These are phyloP conservation scores for Rhodeus uyekii DNA, from an alignment of 2,797 vertebrate genomes.

Conservation along the genomic window DNA sequence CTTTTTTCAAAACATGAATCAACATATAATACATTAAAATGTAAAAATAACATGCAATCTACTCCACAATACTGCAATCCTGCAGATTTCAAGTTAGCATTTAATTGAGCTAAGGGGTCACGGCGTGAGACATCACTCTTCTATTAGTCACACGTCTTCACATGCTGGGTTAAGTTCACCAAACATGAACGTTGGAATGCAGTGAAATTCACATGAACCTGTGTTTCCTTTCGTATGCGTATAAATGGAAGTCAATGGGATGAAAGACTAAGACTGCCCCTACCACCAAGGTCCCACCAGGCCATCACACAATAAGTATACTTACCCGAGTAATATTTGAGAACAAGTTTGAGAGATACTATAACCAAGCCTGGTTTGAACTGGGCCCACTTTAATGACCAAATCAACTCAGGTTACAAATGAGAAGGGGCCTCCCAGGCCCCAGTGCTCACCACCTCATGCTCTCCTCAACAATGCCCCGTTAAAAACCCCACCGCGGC, in stretches of 20 bases:
- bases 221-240: not conserved
- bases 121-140: no score
- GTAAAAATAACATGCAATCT: no score
- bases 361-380: slow-evolving; percentile 20
- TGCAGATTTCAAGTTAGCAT: no score
- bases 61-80: no score
- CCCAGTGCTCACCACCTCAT: slow-evolving; percentile 33
- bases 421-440: slow-evolving; percentile 29
- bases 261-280: not conserved
- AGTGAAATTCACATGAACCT: not conserved
- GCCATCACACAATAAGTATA: not conserved
- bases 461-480: slow-evolving; percentile 58
- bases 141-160: no score
- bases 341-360: slow-evolving; percentile 24
- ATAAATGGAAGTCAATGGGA: not conserved
- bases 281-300: not conserved
- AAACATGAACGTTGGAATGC: no score
- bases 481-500: slow-evolving; percentile 61
- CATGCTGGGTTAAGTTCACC: no score
- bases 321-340: slow-evolving; percentile 3
- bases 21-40: no score
- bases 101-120: no score
- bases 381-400: slow-evolving; percentile 37
- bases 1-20: no score
- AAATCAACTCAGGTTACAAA: slow-evolving; percentile 51